phyloP scores from a whole-genome alignment of 2,797 vertebrate genomes.

The Cottoperca gobio region DNA sequence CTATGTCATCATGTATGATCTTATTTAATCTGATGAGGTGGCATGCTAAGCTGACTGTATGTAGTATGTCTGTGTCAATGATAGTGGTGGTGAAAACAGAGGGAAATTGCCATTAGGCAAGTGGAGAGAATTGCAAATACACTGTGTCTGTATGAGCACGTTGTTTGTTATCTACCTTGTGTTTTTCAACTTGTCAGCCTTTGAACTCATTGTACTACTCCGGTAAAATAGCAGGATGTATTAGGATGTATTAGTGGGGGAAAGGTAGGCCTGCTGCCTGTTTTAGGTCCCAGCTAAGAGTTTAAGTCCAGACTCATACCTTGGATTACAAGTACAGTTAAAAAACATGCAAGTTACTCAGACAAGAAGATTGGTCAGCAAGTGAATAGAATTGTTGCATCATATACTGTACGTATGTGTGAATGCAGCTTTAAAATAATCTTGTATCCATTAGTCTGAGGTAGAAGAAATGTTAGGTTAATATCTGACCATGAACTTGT shows the following conservation, averaged over 20 bases:
- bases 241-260: not conserved
- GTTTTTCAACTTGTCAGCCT: not conserved
- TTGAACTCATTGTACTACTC: not conserved
- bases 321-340: not conserved
- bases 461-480: not conserved
- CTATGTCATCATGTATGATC: conserved; percentile 51
- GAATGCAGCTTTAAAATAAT: not conserved
- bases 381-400: not conserved
- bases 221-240: not conserved
- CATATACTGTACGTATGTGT: not conserved
- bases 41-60: conserved; percentile 26
- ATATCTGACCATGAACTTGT: not conserved
- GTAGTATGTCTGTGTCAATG: not conserved
- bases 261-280: not conserved
- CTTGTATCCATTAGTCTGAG: not conserved
- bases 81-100: not conserved
- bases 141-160: not conserved
- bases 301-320: not conserved
- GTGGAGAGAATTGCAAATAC: conserved; percentile 8
- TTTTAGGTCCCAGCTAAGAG: not conserved
- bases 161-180: not conserved
- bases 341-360: not conserved
- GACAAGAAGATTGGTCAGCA: not conserved
- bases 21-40: conserved; percentile 50
- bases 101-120: not conserved